Evolutionary conservation across 2,888 invertebrate species (phyloP).

Genomic region (Augochlorella aurata): DNA sequence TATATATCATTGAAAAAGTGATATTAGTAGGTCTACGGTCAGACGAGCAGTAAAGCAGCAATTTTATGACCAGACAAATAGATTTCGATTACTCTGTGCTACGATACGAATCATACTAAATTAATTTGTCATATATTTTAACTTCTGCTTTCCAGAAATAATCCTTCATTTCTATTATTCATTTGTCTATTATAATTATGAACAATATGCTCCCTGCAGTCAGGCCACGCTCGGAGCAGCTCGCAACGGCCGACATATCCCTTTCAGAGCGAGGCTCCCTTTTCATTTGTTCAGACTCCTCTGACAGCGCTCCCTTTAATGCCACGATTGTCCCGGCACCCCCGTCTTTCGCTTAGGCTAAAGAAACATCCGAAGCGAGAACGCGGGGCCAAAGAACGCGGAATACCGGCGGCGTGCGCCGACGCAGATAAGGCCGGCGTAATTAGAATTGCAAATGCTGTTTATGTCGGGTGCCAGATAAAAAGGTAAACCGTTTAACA

Average conservation of each 20-base stretch:
- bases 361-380: neutral
- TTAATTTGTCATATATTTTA: too few relatives aligned
- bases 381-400: conserved; percentile 29
- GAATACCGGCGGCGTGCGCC: conserved; percentile 42
- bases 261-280: conserved; percentile 17
- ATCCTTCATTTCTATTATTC: too few relatives aligned
- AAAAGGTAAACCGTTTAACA: conserved; percentile 48
- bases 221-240: neutral
- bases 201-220: neutral
- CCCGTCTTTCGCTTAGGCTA: neutral
- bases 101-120: too few relatives aligned
- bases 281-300: conserved; percentile 24
- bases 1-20: neutral
- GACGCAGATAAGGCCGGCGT: conserved; percentile 39
- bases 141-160: too few relatives aligned
- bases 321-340: conserved; percentile 37
- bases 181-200: too few relatives aligned
- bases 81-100: too few relatives aligned
- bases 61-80: too few relatives aligned
- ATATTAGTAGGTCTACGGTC: neutral
- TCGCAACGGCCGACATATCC: neutral
- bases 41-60: too few relatives aligned
- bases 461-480: conserved; percentile 42
- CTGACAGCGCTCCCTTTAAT: conserved; percentile 36
- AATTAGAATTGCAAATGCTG: conserved; percentile 56